These are phyloP conservation scores for Dendrolimus kikuchii DNA, from an alignment of 1,140 invertebrate genomes.

Conservation along the genomic window DNA sequence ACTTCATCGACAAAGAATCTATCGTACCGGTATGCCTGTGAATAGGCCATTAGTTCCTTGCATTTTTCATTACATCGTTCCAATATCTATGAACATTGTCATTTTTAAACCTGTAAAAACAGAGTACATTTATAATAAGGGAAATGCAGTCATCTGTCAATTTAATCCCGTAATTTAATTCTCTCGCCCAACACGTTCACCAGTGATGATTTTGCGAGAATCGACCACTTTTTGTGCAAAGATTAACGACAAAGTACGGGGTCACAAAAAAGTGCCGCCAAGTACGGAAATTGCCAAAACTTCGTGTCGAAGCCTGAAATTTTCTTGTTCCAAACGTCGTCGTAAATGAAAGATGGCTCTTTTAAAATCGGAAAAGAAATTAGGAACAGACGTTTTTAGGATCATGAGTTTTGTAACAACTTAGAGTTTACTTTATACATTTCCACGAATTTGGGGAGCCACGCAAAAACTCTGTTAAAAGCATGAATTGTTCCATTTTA, in stretches of 20 bases:
- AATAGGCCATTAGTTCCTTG: too few relatives aligned
- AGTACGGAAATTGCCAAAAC: conserved; percentile 67
- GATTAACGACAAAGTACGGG: conserved; percentile 64
- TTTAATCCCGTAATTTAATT: conserved; percentile 51
- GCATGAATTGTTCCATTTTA: too few relatives aligned
- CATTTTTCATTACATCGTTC: too few relatives aligned
- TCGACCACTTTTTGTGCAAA: conserved; percentile 61
- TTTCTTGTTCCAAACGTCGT: conserved; percentile 66
- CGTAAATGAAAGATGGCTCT: conserved; percentile 68
- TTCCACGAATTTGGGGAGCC: conserved; percentile 7
- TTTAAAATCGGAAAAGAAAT: conserved; percentile 68
- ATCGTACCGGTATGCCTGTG: too few relatives aligned
- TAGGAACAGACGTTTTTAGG: conserved; percentile 65
- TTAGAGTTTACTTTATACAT: conserved; percentile 30
- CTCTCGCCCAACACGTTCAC: conserved; percentile 50
- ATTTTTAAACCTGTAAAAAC: too few relatives aligned
- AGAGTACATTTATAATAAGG: not conserved
- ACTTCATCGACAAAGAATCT: too few relatives aligned
- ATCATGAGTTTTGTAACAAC: conserved; percentile 57
- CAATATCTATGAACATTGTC: too few relatives aligned
- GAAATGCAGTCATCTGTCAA: conserved; percentile 20
- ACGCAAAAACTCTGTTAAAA: too few relatives aligned
- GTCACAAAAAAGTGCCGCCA: conserved; percentile 58
- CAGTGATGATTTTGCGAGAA: conserved; percentile 42
- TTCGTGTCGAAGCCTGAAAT: conserved; percentile 63